Evolutionary conservation across 2,113 vertebrate genomes (phyloP).

Genomic region (Hippocampus mohnikei): DNA sequence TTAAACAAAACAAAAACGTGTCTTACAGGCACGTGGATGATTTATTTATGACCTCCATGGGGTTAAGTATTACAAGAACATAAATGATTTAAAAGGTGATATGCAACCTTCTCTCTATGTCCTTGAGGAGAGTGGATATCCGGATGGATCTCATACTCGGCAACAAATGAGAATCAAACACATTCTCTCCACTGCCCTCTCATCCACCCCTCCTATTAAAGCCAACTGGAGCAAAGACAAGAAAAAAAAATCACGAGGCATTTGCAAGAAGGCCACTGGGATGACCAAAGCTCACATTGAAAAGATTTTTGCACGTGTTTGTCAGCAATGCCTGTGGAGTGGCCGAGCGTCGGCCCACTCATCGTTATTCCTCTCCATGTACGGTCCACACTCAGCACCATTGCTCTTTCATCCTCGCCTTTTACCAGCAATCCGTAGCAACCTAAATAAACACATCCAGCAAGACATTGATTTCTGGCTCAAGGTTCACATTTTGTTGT

Average conservation of each 20-base stretch:
- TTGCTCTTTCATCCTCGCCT: conserved; percentile 32
- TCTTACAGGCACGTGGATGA: conserved; percentile 44
- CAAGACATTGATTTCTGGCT: conserved; percentile 59
- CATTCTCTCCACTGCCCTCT: conserved; percentile 13
- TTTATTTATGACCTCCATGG: conserved; percentile 54
- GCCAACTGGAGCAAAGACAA: conserved; percentile 41
- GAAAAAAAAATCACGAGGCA: conserved; percentile 63
- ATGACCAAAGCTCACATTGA: conserved; percentile 56
- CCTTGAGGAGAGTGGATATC: conserved; percentile 24
- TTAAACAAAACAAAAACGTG: conserved; percentile 14
- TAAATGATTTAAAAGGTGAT: conserved; percentile 60
- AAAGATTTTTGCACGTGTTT: conserved; percentile 33
- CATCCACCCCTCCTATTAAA: conserved; percentile 43
- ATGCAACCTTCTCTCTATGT: conserved; percentile 37
- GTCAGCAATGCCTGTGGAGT: conserved; percentile 35
- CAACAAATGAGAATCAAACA: conserved; percentile 20
- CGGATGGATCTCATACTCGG: conserved; percentile 11
- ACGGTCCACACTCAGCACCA: conserved; percentile 17
- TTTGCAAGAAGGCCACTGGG: conserved; percentile 40
- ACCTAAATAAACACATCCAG: conserved; percentile 36
- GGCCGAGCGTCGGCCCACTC: conserved; percentile 42
- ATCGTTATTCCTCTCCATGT: conserved; percentile 54
- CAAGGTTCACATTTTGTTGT: conserved; percentile 47
- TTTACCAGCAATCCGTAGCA: conserved; percentile 37
- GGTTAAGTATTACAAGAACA: conserved; percentile 49